Evolutionary conservation across 2,888 invertebrate species (phyloP).

Genomic region (Nomada lathburiana): DNA sequence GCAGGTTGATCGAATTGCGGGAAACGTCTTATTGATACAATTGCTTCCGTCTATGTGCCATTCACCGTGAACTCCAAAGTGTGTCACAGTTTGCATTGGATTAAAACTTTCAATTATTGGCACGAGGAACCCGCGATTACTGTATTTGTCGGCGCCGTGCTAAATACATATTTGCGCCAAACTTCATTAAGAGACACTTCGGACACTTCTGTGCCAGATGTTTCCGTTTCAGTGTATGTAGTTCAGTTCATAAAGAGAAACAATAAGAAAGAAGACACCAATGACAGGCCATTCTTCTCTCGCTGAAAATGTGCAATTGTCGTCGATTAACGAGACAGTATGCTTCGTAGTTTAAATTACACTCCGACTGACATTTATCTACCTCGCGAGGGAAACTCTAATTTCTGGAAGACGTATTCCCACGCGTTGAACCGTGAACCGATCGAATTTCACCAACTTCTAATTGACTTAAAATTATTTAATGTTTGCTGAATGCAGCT

Average conservation of each 20-base stretch:
- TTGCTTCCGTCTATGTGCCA: neutral
- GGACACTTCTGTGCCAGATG: no score
- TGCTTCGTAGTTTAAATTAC: no score
- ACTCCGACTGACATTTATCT: slow-evolving; percentile 38
- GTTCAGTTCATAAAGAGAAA: no score
- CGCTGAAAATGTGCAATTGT: no score
- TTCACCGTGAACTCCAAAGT: neutral
- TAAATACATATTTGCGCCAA: no score
- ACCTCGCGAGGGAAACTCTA: neutral
- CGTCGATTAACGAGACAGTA: no score
- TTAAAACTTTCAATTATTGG: slow-evolving; percentile 16
- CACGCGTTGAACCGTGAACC: neutral
- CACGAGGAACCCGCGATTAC: neutral
- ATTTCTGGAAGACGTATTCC: no score
- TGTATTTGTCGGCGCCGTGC: no score
- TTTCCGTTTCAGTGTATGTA: no score
- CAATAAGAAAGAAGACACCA: no score
- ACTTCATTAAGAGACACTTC: no score
- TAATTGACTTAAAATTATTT: neutral
- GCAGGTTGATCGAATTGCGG: slow-evolving; percentile 13
- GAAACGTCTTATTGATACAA: slow-evolving; percentile 12
- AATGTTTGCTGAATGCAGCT: neutral
- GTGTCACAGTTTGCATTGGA: slow-evolving; percentile 2
- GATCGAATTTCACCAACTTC: neutral
- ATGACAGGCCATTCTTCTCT: no score